Base-by-base conservation (phyloP, 2,888 invertebrate genomes). In the Tinea pellionella region DNA sequence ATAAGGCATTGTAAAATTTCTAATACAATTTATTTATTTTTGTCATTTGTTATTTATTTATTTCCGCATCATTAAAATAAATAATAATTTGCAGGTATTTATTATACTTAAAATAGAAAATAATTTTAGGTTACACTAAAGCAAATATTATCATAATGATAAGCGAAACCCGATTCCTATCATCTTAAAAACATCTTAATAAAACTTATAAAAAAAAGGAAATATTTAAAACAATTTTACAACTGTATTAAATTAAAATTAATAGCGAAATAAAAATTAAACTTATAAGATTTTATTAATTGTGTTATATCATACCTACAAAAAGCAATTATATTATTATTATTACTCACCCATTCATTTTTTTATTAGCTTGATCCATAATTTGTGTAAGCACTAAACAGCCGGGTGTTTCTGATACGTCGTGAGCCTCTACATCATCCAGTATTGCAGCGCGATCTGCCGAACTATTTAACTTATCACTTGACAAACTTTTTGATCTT, bases 381-480 rank as follows among this genome's bases (percentile, higher is more conserved):
- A 53, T 24, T 9, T 18, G 1, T 2, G 19, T 53, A 7, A 24
- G 72, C 64, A 86, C 74, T 63, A 87, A 68, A 66, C 86, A 86
- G 32, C 87, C 84, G 37, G 87, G 87, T 30, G 87, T 86, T 67
- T 87, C 86, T 41, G 85, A 70, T 60, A 85, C 67, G 68, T 85
- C 77, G 59, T 85, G 76, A 19, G 74, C 78, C 63, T 87, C 87
- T 13, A 80, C 75, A 75, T 87, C 85, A 64, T 84, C 81, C 67
- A 87, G 67, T 61, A 87, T 87, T 30, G 86, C 87, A 7, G 84
- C 80, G 11, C 85, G 76, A 67, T 87, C 87, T 59, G 78, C 80
- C 15, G 73, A 71, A 68, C 83, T 77, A 65, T 82, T 85, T 68
- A 87, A 80, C 72, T 87, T 87, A 77, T 87, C 87, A 81, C 84